Evolutionary conservation across 2,888 invertebrate genomes (phyloP), one percentile per base, ranked within the genome.

Genomic region (Nephrocerus scutellatus): DNA sequence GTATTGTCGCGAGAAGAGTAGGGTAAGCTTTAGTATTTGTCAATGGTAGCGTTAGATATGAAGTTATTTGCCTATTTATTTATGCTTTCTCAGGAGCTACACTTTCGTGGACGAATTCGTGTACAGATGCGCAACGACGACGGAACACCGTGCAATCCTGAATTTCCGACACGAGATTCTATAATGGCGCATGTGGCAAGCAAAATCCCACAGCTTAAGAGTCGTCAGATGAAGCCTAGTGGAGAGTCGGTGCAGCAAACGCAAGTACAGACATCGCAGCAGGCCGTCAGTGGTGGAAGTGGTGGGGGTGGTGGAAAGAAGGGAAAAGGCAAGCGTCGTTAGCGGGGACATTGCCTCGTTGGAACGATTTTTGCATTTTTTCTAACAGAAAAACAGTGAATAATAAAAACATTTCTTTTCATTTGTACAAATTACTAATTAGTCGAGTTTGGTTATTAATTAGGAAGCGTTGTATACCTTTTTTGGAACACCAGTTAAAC

Each of bases 121-220:
- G 84, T 98, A 1, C 95, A 97, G 61, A 69, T 98, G 43, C 89
- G 83, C 62, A 85, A 90, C 64, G 90, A 92, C 60, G 88, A 93
- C 67, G 92, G 90, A 0, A 72, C 78, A 14, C 79, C 83, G 1
- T 70, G 80, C 19, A 81, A 83, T 60, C 63, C 79, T 0, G 77
- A 82, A 24, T 84, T 83, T 55, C 73, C 83, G 2, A 78, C 80
- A 1, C 77, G 91, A 48, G 84, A 88, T 50, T 79, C 85, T 29
- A 61, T 96, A 3, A 75, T 93, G 72, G 60, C 75, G 37, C 81
- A 84, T 63, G 70, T 91, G 44, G 85, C 85, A 13, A 79, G 82
- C 52, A 86, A 80, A 63, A 95, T 96, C 61, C 93, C 93, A 1
- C 91, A 92, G 65, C 67, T 95, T 45, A 96, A 95, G 64, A 76